These are phyloP conservation scores for Tipula vernalis DNA, from an alignment of 2,888 invertebrate genomes.

Conservation along the genomic window DNA sequence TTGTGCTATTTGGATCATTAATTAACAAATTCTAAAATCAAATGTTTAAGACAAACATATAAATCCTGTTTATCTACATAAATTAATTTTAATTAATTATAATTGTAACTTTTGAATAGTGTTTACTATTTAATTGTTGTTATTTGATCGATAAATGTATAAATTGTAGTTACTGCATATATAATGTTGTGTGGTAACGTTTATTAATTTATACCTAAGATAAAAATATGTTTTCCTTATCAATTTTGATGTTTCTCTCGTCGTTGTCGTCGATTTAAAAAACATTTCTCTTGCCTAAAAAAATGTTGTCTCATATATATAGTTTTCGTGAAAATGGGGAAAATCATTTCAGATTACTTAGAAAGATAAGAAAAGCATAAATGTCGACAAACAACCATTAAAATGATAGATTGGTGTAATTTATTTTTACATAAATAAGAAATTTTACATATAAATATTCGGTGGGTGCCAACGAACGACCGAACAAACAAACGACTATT, in stretches of 20 bases:
- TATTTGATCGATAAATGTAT: neutral
- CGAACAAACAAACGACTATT: neutral
- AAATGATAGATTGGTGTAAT: constrained; percentile 13
- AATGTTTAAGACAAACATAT: neutral
- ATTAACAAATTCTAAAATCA: neutral
- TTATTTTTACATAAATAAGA: neutral
- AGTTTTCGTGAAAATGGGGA: neutral
- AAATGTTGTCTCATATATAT: neutral
- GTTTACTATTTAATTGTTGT: neutral
- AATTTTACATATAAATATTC: neutral
- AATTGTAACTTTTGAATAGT: neutral
- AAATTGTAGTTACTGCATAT: neutral
- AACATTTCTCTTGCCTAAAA: neutral
- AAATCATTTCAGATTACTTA: neutral
- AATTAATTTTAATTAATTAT: neutral
- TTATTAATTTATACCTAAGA: no score
- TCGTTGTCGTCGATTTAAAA: no score
- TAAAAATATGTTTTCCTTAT: no score
- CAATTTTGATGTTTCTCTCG: no score
- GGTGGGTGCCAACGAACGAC: neutral
- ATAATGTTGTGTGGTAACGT: no score
- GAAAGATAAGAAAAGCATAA: constrained; percentile 10
- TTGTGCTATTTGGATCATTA: neutral
- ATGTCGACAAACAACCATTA: constrained; percentile 12
- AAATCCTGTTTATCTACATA: neutral